phyloP scores from a whole-genome alignment of 2,113 vertebrate genomes.

The Alligator sinensis region DNA sequence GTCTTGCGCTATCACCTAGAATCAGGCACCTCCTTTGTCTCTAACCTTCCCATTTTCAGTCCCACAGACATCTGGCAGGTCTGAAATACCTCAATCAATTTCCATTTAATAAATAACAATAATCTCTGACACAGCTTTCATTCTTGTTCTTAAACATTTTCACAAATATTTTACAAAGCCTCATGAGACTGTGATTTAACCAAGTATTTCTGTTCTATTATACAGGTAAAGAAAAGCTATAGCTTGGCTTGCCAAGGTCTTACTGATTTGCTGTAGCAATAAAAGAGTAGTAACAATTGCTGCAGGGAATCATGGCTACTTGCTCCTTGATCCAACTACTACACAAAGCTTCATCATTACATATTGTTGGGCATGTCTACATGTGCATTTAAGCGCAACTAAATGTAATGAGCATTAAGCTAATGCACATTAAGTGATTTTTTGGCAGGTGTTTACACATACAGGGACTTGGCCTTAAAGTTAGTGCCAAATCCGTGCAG shows the following conservation, averaged over 20 bases:
- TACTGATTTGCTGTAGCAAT: not conserved
- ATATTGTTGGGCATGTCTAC: not conserved
- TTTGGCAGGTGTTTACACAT: too few relatives aligned
- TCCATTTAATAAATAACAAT: not conserved
- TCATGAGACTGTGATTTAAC: not conserved
- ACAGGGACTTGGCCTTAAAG: too few relatives aligned
- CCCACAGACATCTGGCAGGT: not conserved
- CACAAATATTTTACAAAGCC: not conserved
- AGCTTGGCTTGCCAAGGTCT: not conserved
- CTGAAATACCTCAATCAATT: not conserved
- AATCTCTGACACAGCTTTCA: accelerated
- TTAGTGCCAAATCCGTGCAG: too few relatives aligned
- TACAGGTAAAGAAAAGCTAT: not conserved
- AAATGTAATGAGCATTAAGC: too few relatives aligned
- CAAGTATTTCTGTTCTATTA: not conserved
- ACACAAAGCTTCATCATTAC: not conserved
- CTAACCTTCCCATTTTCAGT: not conserved
- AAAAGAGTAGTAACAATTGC: not conserved
- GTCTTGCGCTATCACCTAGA: not conserved
- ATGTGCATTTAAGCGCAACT: too few relatives aligned
- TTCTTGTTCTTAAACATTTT: not conserved
- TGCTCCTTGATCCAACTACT: not conserved
- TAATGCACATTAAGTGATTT: too few relatives aligned
- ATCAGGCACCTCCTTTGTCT: not conserved
- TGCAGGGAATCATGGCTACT: not conserved